A percentile compares a stretch with the other conserved stretches of the same genome.
Evolutionary conservation across 2,888 invertebrate species (phyloP).

Genomic region (Xylocampa areola): DNA sequence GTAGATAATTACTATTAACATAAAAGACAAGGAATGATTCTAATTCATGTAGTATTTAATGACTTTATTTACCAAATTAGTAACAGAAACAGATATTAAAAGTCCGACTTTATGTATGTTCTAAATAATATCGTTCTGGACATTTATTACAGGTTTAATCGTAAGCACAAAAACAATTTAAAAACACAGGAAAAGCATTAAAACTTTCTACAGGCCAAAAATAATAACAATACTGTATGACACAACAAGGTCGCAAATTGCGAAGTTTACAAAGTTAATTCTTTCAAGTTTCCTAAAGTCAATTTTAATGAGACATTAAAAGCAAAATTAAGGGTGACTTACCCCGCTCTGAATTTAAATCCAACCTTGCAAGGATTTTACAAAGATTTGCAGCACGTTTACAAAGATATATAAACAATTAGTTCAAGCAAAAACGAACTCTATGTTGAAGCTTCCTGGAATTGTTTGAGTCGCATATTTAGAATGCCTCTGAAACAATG

Average conservation of each 20-base stretch:
- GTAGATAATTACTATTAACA: no score
- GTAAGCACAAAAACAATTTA: constrained; percentile 24
- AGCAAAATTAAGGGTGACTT: constrained; percentile 49
- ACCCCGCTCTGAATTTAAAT: constrained; percentile 44
- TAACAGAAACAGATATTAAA: no score
- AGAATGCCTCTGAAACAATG: constrained; percentile 50
- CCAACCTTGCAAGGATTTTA: constrained; percentile 54
- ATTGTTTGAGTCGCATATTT: constrained; percentile 23
- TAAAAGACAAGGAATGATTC: no score
- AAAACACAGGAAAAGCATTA: constrained; percentile 19
- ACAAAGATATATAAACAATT: constrained; percentile 12
- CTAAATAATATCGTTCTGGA: no score
- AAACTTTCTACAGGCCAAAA: constrained; percentile 20
- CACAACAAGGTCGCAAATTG: constrained; percentile 24
- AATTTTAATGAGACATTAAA: constrained; percentile 51
- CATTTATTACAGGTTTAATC: no score
- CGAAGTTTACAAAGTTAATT: constrained; percentile 37
- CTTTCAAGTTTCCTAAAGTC: constrained; percentile 26
- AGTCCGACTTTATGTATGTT: no score
- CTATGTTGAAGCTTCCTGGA: constrained; percentile 1
- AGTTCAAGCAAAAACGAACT: constrained; percentile 9
- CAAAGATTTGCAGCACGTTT: constrained; percentile 52
- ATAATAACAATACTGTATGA: constrained; percentile 40
- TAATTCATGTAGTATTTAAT: no score
- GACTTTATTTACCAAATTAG: no score